phyloP scores from a whole-genome alignment of 2,888 invertebrate species.

The Galerucella nymphaeae region DNA sequence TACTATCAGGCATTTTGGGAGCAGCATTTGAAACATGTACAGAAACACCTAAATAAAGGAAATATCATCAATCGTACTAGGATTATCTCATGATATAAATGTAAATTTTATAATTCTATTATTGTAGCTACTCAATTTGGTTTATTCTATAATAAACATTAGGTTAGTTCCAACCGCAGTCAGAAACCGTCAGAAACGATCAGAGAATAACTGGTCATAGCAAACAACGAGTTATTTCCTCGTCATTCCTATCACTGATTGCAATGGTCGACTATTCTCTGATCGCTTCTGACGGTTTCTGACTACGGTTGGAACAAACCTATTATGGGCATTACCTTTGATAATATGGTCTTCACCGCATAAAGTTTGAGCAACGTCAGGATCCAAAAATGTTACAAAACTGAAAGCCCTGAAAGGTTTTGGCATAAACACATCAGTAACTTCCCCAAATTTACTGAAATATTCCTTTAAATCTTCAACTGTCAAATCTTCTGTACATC shows the following conservation, averaged over 20 bases:
- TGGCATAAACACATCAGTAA: slow-evolving; percentile 95
- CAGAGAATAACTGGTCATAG: too few species aligned
- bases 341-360: slow-evolving; percentile 96
- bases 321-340: slow-evolving; percentile 70
- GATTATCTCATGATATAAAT: too few species aligned
- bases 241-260: too few species aligned
- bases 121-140: too few species aligned
- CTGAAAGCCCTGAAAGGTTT: slow-evolving; percentile 93
- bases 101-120: too few species aligned
- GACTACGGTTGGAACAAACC: too few species aligned
- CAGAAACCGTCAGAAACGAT: too few species aligned
- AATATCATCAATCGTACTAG: background rate
- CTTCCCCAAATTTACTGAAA: slow-evolving; percentile 91
- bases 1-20: slow-evolving; percentile 72
- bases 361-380: slow-evolving; percentile 88
- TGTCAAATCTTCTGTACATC: slow-evolving; percentile 92
- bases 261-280: too few species aligned
- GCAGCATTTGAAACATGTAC: slow-evolving; percentile 91
- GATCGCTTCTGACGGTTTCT: too few species aligned
- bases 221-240: too few species aligned
- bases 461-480: slow-evolving; percentile 90
- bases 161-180: too few species aligned
- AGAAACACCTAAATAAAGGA: slow-evolving; percentile 69
- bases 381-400: slow-evolving; percentile 93
- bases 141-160: too few species aligned